phyloP scores from a whole-genome alignment of 92 coral and sea anemone species.

The Bergia sp. region DNA sequence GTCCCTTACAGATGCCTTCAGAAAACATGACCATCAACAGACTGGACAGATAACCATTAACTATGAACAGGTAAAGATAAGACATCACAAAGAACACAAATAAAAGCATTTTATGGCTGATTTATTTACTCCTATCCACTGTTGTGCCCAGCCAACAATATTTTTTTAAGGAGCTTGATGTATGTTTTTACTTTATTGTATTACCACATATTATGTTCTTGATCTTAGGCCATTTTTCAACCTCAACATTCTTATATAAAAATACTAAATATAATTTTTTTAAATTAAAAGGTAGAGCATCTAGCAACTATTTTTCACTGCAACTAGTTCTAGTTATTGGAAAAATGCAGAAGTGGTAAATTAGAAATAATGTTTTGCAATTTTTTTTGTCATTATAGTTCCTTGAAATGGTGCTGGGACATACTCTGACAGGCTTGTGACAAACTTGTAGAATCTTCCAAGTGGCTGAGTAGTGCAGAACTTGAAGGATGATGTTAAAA shows the following conservation, averaged over 20 bases:
- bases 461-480: background rate
- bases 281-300: too few species aligned
- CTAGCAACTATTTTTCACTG: too few species aligned
- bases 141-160: background rate
- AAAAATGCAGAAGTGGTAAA: background rate
- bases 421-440: constrained; percentile 90
- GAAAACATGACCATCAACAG: constrained; percentile 84
- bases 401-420: constrained; percentile 95
- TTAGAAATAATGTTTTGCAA: background rate
- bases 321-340: background rate
- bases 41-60: constrained; percentile 82
- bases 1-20: constrained; percentile 93
- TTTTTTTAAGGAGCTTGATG: too few species aligned
- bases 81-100: background rate
- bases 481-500: background rate
- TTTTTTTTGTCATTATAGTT: constrained; percentile 62
- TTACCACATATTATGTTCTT: too few species aligned
- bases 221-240: too few species aligned
- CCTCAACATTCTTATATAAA: too few species aligned
- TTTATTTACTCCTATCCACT: background rate
- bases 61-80: constrained; percentile 89
- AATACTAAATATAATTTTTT: too few species aligned
- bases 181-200: too few species aligned
- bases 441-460: background rate
- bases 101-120: background rate